Base-by-base conservation (phyloP, 2,113 vertebrate species). In the Macroglossus sobrinus region DNA sequence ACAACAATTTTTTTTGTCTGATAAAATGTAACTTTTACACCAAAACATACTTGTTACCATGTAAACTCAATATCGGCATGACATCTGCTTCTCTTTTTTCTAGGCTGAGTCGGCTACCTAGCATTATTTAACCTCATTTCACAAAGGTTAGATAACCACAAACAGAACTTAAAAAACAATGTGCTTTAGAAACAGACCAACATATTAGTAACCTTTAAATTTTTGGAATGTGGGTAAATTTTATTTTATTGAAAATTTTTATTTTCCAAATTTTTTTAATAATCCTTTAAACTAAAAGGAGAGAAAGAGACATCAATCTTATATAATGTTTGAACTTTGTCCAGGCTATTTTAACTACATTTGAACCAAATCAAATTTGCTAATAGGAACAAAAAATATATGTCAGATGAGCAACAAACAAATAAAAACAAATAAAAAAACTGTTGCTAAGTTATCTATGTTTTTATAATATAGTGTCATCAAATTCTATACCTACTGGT, bases 341-440 rank as follows among this genome's bases (percentile, higher is more conserved):
- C n/a, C 68, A 93, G 91, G 53, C n/a, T 66, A 88, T 95, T 96
- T 94, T 72, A 91, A 89, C 38, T 74, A 35, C 64, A 21, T 84
- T 88, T 90, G 72, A 87, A 80, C 19, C 57, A 72, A 94, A 84
- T 91, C 19, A 72, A 45, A 88, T 53, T 75, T 84, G 80, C 14
- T 30, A 21, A 61, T 19, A 57, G 9, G 14, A 84, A 75, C 21
- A 71, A 88, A 57, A 91, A 47, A 64, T 24, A 45, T 61, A 72
- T 24, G 11, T 38, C 94, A 79, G 61, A 13, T 80, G 64, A 95
- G 38, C 45, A 28, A 45, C 21, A 45, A 76, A 61, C 64, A 14
- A 40, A 33, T 69, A 78, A 26, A 45, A 28, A 50, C 26, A 26
- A 57, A 53, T 2, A 59, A 28, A 5, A 38, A 80, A 68, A 19